Conservation (phyloP, 2,797 vertebrate genomes). For the Perdix hodgsoniae region DNA sequence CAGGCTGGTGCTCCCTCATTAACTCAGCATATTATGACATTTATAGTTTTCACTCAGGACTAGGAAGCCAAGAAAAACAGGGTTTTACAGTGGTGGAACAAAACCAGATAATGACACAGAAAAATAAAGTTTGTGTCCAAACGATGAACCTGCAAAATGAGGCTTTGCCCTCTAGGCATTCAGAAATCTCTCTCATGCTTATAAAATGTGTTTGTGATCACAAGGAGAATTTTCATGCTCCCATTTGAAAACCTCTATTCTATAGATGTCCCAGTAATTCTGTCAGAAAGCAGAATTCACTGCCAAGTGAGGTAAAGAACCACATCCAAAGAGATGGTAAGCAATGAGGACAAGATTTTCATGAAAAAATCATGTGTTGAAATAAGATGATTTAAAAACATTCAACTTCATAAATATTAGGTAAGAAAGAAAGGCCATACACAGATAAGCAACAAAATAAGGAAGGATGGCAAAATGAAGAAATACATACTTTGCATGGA, state of each 20-base stretch:
- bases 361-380: not conserved
- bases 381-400: not conserved
- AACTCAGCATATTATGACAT: constrained; percentile 55
- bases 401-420: not conserved
- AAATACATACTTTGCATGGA: not conserved
- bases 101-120: not conserved
- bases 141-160: not conserved
- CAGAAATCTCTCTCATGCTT: not conserved
- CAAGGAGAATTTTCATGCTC: not conserved
- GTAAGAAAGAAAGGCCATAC: not conserved
- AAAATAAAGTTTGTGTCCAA: not conserved
- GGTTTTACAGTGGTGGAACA: not conserved
- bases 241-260: not conserved
- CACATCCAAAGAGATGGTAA: not conserved
- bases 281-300: not conserved
- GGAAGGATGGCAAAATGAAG: not conserved
- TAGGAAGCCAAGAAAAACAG: not conserved
- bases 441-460: not conserved
- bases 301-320: not conserved
- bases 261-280: not conserved
- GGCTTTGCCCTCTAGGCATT: not conserved
- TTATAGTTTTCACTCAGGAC: constrained; percentile 30
- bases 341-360: not conserved
- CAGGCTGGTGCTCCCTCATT: constrained; percentile 56
- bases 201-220: not conserved